Percentiles rank a stretch among this genome's conserved stretches.
These are phyloP conservation scores for Peromyscus californicus DNA, from an alignment of 2,113 vertebrate genomes.

Conservation along the genomic window DNA sequence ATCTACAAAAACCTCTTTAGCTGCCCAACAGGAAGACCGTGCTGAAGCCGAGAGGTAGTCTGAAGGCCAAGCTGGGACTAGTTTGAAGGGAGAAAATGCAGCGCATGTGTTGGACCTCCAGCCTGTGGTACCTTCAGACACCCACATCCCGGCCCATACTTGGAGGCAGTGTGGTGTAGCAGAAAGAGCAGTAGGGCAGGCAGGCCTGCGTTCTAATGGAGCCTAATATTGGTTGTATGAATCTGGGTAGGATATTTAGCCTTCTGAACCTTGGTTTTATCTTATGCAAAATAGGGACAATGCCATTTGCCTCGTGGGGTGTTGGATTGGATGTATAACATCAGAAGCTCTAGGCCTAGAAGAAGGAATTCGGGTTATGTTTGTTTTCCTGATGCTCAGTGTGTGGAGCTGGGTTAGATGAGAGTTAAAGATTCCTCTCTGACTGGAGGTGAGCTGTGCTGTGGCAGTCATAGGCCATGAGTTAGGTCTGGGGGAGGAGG, in stretches of 20 bases:
- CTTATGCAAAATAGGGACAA: not conserved
- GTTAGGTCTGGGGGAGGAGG: not conserved
- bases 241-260: not conserved
- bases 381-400: not conserved
- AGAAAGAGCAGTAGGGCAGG: not conserved
- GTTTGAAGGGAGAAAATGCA: slow-evolving; percentile 1
- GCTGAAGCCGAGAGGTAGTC: slow-evolving; percentile 46
- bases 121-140: not conserved
- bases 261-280: not conserved
- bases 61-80: not conserved
- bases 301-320: not conserved
- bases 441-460: not conserved
- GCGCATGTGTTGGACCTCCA: not conserved
- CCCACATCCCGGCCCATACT: not conserved
- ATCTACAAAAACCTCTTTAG: slow-evolving; percentile 76
- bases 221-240: not conserved
- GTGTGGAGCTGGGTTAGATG: not conserved
- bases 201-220: not conserved
- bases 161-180: not conserved
- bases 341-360: not conserved
- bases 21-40: slow-evolving; percentile 67
- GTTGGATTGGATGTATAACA: not conserved
- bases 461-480: not conserved
- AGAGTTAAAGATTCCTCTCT: not conserved
- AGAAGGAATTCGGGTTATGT: not conserved